A percentile compares a stretch with the other conserved stretches of the same genome.
phyloP scores from a whole-genome alignment of 2,797 vertebrate species.

The Gila robusta region DNA sequence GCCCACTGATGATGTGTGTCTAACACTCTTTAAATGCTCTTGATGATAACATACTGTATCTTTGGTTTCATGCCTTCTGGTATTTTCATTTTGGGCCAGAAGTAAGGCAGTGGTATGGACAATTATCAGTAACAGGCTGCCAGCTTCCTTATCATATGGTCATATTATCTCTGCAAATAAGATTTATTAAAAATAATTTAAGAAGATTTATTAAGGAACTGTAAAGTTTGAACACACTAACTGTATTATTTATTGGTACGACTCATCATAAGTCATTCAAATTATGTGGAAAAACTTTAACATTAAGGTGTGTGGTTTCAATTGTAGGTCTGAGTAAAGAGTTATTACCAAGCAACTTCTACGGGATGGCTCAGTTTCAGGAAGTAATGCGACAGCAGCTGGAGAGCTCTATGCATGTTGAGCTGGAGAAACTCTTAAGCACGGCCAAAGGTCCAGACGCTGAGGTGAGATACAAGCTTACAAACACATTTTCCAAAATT shows the following conservation, averaged over 20 bases:
- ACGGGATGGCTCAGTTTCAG: conserved; percentile 88
- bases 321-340: conserved; percentile 86
- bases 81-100: not conserved
- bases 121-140: not conserved
- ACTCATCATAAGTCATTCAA: not conserved
- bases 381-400: conserved; percentile 96
- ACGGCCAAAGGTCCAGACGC: conserved; percentile 82
- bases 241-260: not conserved
- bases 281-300: not conserved
- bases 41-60: not conserved
- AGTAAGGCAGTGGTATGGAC: not conserved
- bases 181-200: not conserved
- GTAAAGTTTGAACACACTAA: not conserved
- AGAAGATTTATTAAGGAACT: not conserved
- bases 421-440: conserved; percentile 90
- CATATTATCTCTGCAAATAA: not conserved
- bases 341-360: conserved; percentile 80
- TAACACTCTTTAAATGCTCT: not conserved
- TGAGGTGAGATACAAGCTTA: conserved; percentile 80
- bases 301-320: not conserved
- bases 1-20: not conserved
- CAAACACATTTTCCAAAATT: not conserved
- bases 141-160: not conserved
- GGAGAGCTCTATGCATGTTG: conserved; percentile 91
- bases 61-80: not conserved